Percentiles rank a stretch among this genome's conserved stretches.
Conservation (phyloP, 92 coral and sea anemone genomes). For the Parazoanthus swiftii region DNA sequence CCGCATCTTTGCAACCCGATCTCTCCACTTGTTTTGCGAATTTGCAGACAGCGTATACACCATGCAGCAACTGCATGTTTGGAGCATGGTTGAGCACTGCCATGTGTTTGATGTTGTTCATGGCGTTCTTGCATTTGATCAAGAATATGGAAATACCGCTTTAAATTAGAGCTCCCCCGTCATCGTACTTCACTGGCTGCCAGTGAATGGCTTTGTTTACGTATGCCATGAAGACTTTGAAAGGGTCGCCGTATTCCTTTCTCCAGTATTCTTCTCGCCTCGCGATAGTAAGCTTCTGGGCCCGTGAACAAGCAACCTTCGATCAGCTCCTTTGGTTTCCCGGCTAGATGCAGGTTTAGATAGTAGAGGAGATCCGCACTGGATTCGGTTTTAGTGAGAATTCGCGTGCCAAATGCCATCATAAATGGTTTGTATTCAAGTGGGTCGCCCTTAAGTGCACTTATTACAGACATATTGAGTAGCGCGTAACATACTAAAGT, state of each 20-base stretch:
- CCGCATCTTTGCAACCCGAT: conserved; percentile 34
- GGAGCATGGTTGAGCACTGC: conserved; percentile 47
- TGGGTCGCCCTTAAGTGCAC: conserved; percentile 46
- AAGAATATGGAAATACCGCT: background rate
- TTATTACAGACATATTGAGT: too few relatives aligned
- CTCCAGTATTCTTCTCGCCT: conserved; percentile 48
- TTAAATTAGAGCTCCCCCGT: conserved; percentile 33
- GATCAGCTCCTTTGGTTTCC: conserved; percentile 68
- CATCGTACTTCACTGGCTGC: conserved; percentile 52
- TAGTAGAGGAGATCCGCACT: conserved; percentile 58
- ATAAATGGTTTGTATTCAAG: conserved; percentile 50
- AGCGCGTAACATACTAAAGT: too few relatives aligned
- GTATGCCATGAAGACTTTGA: conserved; percentile 57
- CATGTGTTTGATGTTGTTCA: conserved; percentile 41
- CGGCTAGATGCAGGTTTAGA: conserved; percentile 55
- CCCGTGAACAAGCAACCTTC: conserved; percentile 55
- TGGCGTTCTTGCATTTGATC: conserved; percentile 27
- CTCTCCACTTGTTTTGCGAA: conserved; percentile 63
- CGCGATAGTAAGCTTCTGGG: conserved; percentile 53
- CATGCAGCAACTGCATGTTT: conserved; percentile 47
- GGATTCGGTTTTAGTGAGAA: conserved; percentile 36
- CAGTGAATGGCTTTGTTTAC: conserved; percentile 49
- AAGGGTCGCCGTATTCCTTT: conserved; percentile 63
- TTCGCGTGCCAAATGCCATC: conserved; percentile 54
- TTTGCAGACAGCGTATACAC: conserved; percentile 50